Base-by-base conservation (phyloP, 2,797 vertebrate genomes). In the Pyrocephalus nanus region DNA sequence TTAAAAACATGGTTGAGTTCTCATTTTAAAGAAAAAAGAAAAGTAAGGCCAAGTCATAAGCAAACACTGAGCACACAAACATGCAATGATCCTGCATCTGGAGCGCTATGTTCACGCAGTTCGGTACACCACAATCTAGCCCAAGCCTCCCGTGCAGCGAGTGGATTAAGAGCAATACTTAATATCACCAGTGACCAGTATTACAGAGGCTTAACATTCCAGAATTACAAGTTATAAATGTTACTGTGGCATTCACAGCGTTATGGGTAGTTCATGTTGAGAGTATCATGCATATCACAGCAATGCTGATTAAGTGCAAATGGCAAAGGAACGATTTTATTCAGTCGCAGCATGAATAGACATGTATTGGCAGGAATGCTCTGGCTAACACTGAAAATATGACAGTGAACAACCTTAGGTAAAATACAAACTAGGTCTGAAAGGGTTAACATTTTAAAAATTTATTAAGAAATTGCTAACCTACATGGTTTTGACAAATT, bases 301-400 rank as follows among this genome's bases (percentile, higher is more conserved):
- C 66, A 73, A 86, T n/a, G 60, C 17, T n/a, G 57, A 93, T 86
- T 78, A 90, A 78, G 64, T 92, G 34, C 48, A 92, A 90, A 86
- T 5, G 32, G 58, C 42, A 92, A 83, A 88, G 21, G 53, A 36
- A 60, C 26, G 25, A 70, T 71, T 90, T 90, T 57, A 55, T 51
- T n/a, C n/a, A 78, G 61, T 47, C 4, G 0, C 83, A 86, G 90
- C 76, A 61, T 10, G 26, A 86, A 73, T 2, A 90, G 79, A 70
- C 34, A 8, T 5, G 16, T 8, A 43, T 17, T 23, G 19, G 45
- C 34, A 91, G 48, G 86, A 74, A 66, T 54, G 51, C n/a, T 57
- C 38, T 14, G 6, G 51, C 34, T 84, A 57, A 48, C 32, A 17
- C 55, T 54, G 42, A 36, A 87, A 79, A 50, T 29, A 66, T 0